Evolutionary conservation across 2,888 invertebrate species (phyloP).

Genomic region (Ormyrus nitidulus): DNA sequence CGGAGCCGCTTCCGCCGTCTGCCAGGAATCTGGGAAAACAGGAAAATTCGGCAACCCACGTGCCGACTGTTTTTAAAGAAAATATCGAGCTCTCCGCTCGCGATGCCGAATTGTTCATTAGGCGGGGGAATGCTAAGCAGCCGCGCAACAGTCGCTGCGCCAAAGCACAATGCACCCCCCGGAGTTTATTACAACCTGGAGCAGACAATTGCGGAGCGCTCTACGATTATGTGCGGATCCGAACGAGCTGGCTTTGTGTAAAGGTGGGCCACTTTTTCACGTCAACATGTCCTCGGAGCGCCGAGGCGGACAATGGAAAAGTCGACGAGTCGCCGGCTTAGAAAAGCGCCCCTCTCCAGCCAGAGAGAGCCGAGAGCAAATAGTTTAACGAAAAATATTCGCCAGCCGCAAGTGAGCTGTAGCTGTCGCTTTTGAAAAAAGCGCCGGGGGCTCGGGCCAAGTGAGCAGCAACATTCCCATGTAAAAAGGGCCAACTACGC

Average conservation of each 20-base stretch:
- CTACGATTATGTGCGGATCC: background rate
- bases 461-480: conserved; percentile 64
- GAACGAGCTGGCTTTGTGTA: conserved; percentile 28
- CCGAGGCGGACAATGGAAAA: conserved; percentile 20
- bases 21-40: too few relatives aligned
- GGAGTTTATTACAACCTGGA: conserved; percentile 38
- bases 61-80: conserved; percentile 12
- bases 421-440: conserved; percentile 19
- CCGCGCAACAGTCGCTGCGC: background rate
- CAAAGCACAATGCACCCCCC: conserved; percentile 19
- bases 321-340: background rate
- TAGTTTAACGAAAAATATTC: background rate
- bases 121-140: conserved; percentile 12
- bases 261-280: conserved; percentile 49
- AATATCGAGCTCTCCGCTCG: conserved; percentile 8
- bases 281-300: conserved; percentile 40
- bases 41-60: background rate
- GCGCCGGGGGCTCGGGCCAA: background rate
- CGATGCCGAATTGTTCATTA: conserved; percentile 7
- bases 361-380: background rate
- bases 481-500: conserved; percentile 54
- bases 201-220: conserved; percentile 9
- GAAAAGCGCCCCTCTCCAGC: background rate
- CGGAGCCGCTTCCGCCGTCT: too few relatives aligned
- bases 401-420: conserved; percentile 29